These are phyloP conservation scores for Entelurus aequoreus DNA, from an alignment of 2,113 vertebrate species.

Conservation along the genomic window DNA sequence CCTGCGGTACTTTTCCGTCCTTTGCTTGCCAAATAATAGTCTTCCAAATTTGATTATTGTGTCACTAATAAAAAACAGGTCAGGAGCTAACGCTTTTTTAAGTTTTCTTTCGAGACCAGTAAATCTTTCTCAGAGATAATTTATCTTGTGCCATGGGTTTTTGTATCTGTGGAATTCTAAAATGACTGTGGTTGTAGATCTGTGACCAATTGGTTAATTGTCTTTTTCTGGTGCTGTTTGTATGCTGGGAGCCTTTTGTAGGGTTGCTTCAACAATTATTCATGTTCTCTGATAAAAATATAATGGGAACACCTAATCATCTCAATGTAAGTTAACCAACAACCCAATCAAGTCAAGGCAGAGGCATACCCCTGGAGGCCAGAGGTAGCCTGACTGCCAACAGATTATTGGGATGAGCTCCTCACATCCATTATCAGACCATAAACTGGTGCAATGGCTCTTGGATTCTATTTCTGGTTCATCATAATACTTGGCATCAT, in stretches of 20 bases:
- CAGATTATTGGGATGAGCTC: no score
- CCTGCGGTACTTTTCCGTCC: conserved; percentile 79
- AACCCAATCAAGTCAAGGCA: no score
- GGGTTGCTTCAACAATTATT: no score
- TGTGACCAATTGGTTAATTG: conserved; percentile 69
- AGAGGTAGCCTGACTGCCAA: no score
- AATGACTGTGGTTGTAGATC: conserved; percentile 46
- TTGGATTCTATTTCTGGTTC: no score
- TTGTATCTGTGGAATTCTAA: conserved; percentile 44
- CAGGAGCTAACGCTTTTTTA: conserved; percentile 68
- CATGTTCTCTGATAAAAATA: no score
- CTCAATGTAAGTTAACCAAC: no score
- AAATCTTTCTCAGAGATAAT: conserved; percentile 38
- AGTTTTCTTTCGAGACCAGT: conserved; percentile 10
- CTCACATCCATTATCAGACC: no score
- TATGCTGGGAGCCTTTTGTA: conserved; percentile 33
- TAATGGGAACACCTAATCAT: no score
- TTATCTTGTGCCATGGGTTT: conserved; percentile 45
- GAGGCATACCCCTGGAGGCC: no score
- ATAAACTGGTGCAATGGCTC: no score
- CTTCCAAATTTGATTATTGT: conserved; percentile 89
- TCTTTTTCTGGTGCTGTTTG: conserved; percentile 49
- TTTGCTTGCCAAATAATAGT: conserved; percentile 74
- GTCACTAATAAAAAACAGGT: conserved; percentile 90
- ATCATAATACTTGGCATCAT: no score